Evolutionary conservation across 2,113 vertebrate species (phyloP), one percentile per base, ranked within the genome.

Genomic region (Ochotona princeps): DNA sequence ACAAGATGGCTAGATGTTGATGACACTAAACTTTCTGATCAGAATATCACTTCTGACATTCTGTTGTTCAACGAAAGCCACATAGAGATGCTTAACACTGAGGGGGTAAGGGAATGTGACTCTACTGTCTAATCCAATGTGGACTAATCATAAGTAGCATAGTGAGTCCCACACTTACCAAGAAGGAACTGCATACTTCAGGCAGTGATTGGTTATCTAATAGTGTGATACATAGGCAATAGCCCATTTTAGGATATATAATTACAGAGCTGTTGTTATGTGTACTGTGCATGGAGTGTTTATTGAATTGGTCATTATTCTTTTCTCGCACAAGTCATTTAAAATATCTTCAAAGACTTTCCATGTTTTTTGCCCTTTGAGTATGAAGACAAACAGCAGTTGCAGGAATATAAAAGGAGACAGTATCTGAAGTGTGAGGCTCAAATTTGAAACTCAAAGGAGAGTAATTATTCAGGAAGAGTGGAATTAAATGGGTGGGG

Each of bases 381-480:
- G 9, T 90, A 54, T 69, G 65, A 72, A 93, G 15, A 70, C 23
- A 54, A 67, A 38, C 23, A 38, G 20, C 26, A 73, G 35, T 51
- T 80, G 18, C 38, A 83, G 75, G 21, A 30, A 61, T 89, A 87
- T 47, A 79, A 70, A 75, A 69, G 11, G 15, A 94, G 86, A 44
- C 69, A 51, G 49, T 47, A n/a, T 87, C 80, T 75, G n/a, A 86
- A 86, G 49, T 65, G 32, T 72, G 75, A 81, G 60, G 10, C 32
- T 87, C 47, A 88, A 65, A 73, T 86, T 51, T 90, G 57, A 87
- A 51, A 60, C 18, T 4, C 89, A 51, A n/a, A 35, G 87, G 74
- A 86, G 57, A 57, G 28, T 87, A 73, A 84, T 91, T 93, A 12
- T 44, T 25, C 4, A 60, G 20, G 28, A 26, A 84, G 38, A 80